These are phyloP conservation scores for Trichogramma pretiosum DNA, from an alignment of 1,140 invertebrate genomes.

Conservation along the genomic window DNA sequence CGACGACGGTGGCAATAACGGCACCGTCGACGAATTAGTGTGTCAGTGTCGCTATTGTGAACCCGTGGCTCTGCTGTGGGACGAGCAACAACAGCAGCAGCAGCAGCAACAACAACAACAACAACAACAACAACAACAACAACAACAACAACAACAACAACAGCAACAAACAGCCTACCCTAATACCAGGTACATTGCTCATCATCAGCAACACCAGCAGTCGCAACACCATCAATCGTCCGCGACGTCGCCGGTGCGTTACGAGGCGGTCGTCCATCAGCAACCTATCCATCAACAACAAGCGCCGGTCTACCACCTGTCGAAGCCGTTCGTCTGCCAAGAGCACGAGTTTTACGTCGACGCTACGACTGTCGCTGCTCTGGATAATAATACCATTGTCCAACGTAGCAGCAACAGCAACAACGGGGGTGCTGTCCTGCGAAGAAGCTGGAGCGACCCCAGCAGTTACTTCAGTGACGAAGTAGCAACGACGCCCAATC, in stretches of 20 bases:
- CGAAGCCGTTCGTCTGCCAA: constrained; percentile 25
- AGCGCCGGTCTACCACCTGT: constrained; percentile 29
- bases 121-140: constrained; percentile 18
- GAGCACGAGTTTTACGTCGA: constrained; percentile 21
- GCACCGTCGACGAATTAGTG: neutral
- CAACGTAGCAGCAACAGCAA: constrained; percentile 11
- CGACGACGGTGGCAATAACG: too few relatives aligned
- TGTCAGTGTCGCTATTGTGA: constrained; percentile 76
- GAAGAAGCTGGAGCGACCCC: constrained; percentile 57
- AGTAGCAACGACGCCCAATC: constrained; percentile 30
- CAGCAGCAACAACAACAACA: constrained; percentile 43
- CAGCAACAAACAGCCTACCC: too few relatives aligned
- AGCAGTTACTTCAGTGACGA: constrained; percentile 39
- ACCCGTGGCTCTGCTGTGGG: constrained; percentile 68
- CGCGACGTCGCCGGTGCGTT: constrained; percentile 20
- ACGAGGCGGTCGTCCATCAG: constrained; percentile 16
- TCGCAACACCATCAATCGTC: too few relatives aligned
- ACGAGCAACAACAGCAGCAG: constrained; percentile 47
- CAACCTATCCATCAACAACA: constrained; percentile 20
- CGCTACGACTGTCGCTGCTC: constrained; percentile 18
- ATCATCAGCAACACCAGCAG: constrained; percentile 19
- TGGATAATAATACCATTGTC: constrained; percentile 6
- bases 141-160: constrained; percentile 1
- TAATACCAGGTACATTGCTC: too few relatives aligned
- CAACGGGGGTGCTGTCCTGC: constrained; percentile 38